Evolutionary conservation across 2,888 invertebrate genomes (phyloP), one percentile per base, ranked within the genome.

Genomic region (Plagodis dolabraria): DNA sequence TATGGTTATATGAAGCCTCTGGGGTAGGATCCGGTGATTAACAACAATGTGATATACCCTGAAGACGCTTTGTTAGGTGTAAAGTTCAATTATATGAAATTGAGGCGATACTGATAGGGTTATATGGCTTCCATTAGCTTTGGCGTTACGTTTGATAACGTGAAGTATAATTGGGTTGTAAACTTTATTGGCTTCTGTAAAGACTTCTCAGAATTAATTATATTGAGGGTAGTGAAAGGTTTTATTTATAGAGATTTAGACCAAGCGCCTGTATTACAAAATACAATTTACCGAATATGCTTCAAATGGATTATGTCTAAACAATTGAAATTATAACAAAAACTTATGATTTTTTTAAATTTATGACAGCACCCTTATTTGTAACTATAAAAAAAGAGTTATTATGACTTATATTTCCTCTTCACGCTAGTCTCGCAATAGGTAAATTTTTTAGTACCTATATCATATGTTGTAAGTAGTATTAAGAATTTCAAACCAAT

Each of bases 21-120:
- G 60, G 80, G 77, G 82, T 69, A 68, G 75, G 70, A 79, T 80
- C 74, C 72, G 69, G 75, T 81, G 81, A 85, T 85, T 84, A 85
- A 80, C 79, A 61, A 50, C 48, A 61, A 53, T 60, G 57, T 56
- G 59, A 58, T 51, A 66, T 64, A 58, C 63, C 63, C 54, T 38
- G 49, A 67, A 64, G 68, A 60, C 62, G 64, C 60, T 56, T 64
- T 53, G 57, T 61, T 63, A 75, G 75, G 78, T 77, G 79, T 76
- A 77, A 77, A 76, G 71, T 79, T 75, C 67, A 73, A 77, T 70
- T 67, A 76, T 70, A 77, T 76, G 72, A 66, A 76, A 74, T 78
- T 74, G 66, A 73, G 70, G 68, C 73, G 74, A 72, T 73, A 76
- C 71, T 58, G 64, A 61, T 59, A 63, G 49, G 46, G 46, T 60